Evolutionary conservation across 1,140 invertebrate species (phyloP), one percentile per base, ranked within the genome.

Genomic region (Dendroctonus valens): DNA sequence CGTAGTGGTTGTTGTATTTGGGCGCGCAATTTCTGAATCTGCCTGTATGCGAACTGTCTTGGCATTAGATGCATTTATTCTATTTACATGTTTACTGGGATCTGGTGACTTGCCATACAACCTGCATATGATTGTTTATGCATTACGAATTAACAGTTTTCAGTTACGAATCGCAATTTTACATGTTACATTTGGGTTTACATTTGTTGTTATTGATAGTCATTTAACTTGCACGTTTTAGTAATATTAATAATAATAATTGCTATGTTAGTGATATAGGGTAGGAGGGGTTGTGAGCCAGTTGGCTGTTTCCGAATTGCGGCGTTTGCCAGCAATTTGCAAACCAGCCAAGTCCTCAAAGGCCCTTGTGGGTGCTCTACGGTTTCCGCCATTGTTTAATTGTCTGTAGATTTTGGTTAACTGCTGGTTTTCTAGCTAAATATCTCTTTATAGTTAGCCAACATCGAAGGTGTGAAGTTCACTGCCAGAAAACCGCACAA

Each of bases 61-160:
- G 38, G 9, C 44, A 12, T 8, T 54, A 53, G n/a, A 26, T 63
- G 60, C 60, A 63, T 63, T 63, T 63, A 63, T 63, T 40, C 26
- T 54, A 54, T 63, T 40, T 48, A 52, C 44, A 51, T 52, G 48
- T 37, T 63, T 63, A 54, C 48, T 12, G 11, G 39, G 40, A 46
- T 39, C 51, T 63, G 51, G 41, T 63, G 41, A 63, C 60, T 63
- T 63, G 60, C 60, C 60, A 63, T 63, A 63, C 4, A 39, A 50
- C 42, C 41, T 59, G 12, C 40, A 38, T 59, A 26, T 3, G 3
- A 26, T 26, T 26, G 26, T 26, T 26, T 26, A 26, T 26, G 26
- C 41, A 40, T 5, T 57, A 41, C 39, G 38, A 26, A n/a, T n/a
- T n/a, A 46, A 46, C 8, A 46, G 12, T 11, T 46, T 9, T 46